Conservation (phyloP, 2,888 invertebrate genomes). For the Nasonia oneida region DNA sequence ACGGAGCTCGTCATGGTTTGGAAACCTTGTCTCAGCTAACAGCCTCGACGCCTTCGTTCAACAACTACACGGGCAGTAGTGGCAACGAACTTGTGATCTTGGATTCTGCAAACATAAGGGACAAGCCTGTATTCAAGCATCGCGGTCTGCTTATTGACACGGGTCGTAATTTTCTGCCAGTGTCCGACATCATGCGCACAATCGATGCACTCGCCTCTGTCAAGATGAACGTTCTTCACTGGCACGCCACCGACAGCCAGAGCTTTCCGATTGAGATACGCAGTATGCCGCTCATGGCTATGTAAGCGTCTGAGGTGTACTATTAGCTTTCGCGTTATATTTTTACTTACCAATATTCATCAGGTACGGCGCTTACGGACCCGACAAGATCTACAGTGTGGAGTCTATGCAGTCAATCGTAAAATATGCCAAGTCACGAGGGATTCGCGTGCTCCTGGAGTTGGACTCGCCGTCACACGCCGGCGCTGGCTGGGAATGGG, state of each 20-base stretch:
- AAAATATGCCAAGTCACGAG: slow-evolving; percentile 88
- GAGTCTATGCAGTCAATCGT: slow-evolving; percentile 85
- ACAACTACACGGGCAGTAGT: slow-evolving; percentile 72
- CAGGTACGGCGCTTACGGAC: slow-evolving; percentile 88
- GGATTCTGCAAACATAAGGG: slow-evolving; percentile 84
- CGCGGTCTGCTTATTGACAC: slow-evolving; percentile 94
- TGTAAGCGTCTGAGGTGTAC: slow-evolving; percentile 63
- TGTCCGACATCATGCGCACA: slow-evolving; percentile 85
- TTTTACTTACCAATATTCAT: slow-evolving; percentile 30
- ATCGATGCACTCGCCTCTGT: slow-evolving; percentile 92
- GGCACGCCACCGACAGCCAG: slow-evolving; percentile 95
- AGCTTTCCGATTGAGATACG: slow-evolving; percentile 92
- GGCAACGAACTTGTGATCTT: slow-evolving; percentile 82
- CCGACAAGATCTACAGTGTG: slow-evolving; percentile 84
- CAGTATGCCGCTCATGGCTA: slow-evolving; percentile 86
- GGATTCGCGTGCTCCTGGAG: slow-evolving; percentile 92
- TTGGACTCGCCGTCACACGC: slow-evolving; percentile 94
- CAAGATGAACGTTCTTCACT: slow-evolving; percentile 96
- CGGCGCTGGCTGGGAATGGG: slow-evolving; percentile 92
- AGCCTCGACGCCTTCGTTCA: slow-evolving; percentile 71
- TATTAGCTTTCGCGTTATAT: background rate
- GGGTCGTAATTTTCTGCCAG: slow-evolving; percentile 91
- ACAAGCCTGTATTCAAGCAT: slow-evolving; percentile 90
- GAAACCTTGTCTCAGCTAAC: slow-evolving; percentile 89
- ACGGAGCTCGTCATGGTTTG: slow-evolving; percentile 87